phyloP scores from a whole-genome alignment of 2,888 invertebrate species.

The Nemotelus pantherinus region DNA sequence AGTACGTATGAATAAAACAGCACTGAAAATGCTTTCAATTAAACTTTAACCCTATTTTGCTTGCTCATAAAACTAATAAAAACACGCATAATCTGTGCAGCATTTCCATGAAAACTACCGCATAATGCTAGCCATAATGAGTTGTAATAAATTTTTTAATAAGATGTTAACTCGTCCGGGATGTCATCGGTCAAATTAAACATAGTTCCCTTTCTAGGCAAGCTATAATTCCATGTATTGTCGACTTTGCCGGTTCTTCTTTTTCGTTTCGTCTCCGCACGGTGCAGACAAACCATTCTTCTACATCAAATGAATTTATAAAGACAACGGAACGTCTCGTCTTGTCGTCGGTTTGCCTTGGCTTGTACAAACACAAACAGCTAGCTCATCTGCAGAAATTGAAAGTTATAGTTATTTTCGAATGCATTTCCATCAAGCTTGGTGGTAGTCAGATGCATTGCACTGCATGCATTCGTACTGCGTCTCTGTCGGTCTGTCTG shows the following conservation, averaged over 20 bases:
- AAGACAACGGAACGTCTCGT: no score
- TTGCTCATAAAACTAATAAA: background rate
- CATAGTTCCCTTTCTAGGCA: background rate
- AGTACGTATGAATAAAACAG: no score
- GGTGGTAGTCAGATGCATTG: no score
- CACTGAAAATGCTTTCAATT: no score
- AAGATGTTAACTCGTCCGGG: background rate
- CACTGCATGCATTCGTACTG: no score
- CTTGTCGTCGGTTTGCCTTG: no score
- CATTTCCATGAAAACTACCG: background rate
- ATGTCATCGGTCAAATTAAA: constrained; percentile 27
- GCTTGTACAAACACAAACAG: background rate
- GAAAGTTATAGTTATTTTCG: constrained; percentile 7
- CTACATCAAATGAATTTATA: no score
- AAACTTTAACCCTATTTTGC: no score
- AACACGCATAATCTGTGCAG: background rate
- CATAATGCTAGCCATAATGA: constrained; percentile 2
- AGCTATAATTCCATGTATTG: background rate
- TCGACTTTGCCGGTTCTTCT: no score
- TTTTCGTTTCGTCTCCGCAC: no score
- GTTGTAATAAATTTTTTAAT: constrained; percentile 28
- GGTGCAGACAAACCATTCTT: no score
- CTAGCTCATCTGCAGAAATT: background rate
- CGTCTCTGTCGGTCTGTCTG: no score
- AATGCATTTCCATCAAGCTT: background rate